Evolutionary conservation across 1,140 invertebrate species (phyloP).

Genomic region (Bicyclus anynana): DNA sequence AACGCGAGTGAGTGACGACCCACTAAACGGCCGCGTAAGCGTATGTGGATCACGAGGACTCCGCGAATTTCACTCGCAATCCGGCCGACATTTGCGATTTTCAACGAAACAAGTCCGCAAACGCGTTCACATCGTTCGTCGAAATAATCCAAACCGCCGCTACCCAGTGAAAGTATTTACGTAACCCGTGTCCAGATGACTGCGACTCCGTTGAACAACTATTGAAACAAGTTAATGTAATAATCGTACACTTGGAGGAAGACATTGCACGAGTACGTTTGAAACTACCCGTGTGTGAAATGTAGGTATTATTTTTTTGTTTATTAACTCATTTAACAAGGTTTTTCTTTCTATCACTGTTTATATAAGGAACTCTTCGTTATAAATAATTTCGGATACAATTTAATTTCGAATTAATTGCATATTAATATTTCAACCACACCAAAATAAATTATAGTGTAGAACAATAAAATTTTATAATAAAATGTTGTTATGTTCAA

Average conservation of each 20-base stretch:
- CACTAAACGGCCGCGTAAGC: conserved; percentile 13
- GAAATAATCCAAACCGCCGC: conserved; percentile 12
- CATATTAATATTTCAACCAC: too few relatives aligned
- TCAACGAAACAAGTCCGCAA: conserved; percentile 17
- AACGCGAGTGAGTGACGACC: neutral
- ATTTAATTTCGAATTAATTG: too few relatives aligned
- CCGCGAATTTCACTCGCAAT: conserved; percentile 19
- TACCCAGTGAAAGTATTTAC: conserved; percentile 18
- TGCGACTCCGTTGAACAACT: conserved; percentile 15
- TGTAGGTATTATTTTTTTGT: neutral
- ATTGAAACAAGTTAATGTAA: conserved; percentile 9
- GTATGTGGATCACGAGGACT: conserved; percentile 21
- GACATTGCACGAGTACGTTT: neutral
- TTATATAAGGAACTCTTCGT: too few relatives aligned
- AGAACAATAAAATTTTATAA: too few relatives aligned
- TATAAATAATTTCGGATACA: too few relatives aligned
- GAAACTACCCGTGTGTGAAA: neutral
- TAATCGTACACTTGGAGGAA: neutral
- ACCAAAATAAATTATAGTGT: too few relatives aligned
- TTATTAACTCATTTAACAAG: neutral
- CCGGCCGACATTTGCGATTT: conserved; percentile 6
- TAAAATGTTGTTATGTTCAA: too few relatives aligned
- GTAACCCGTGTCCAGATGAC: conserved; percentile 10
- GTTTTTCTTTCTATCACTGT: too few relatives aligned
- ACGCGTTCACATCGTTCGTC: conserved; percentile 1